Conservation (phyloP, 2,113 vertebrate species). For the Lipophrys pholis region DNA sequence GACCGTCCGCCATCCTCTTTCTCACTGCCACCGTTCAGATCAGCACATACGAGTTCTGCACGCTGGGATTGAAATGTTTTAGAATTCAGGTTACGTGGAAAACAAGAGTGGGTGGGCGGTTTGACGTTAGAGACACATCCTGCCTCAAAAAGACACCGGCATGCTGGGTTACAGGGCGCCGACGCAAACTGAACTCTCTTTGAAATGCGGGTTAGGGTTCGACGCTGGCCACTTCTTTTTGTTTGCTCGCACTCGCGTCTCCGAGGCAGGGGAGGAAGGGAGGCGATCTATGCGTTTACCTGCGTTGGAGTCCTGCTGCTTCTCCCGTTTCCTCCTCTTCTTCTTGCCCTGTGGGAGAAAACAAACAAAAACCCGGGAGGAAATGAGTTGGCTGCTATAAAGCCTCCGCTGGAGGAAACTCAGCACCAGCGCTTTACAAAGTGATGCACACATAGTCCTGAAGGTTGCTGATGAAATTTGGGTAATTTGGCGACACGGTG, state of each 20-base stretch:
- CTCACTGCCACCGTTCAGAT: not conserved
- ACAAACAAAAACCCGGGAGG: constrained; percentile 1
- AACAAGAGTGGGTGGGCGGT: constrained; percentile 62
- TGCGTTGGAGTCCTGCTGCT: constrained; percentile 95
- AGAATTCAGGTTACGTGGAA: constrained; percentile 58
- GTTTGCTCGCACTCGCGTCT: not conserved
- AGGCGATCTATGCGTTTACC: constrained; percentile 80
- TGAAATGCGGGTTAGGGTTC: not conserved
- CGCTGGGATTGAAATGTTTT: constrained; percentile 28
- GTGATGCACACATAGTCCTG: too few relatives aligned
- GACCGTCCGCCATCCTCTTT: not conserved
- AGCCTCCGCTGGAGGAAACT: not conserved
- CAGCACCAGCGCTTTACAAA: not conserved
- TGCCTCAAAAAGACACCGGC: constrained; percentile 38
- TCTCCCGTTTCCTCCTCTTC: constrained; percentile 97
- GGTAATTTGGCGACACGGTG: too few relatives aligned
- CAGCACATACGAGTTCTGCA: constrained; percentile 9
- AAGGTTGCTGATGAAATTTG: too few relatives aligned
- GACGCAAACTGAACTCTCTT: constrained; percentile 49
- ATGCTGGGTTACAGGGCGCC: constrained; percentile 20
- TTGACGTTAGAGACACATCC: constrained; percentile 68
- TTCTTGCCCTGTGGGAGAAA: constrained; percentile 90
- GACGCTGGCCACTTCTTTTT: not conserved
- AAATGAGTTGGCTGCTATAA: constrained; percentile 34
- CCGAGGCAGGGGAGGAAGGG: not conserved